Conservation (phyloP, 2,888 invertebrate genomes). For the Lepetodrilus schrolli region DNA sequence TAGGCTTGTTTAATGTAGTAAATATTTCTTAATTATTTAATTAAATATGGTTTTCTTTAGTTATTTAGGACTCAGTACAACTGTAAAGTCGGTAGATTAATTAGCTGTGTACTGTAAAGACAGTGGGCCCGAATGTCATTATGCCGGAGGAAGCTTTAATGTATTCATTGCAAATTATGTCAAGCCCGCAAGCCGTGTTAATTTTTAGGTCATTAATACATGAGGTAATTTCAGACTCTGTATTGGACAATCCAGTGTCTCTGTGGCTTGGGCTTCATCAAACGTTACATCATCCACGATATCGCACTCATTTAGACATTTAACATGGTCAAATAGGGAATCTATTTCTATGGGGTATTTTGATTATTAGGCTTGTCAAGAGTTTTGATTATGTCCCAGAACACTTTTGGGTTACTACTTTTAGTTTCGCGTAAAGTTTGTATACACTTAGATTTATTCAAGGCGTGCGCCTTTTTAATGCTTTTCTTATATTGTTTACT, state of each 20-base stretch:
- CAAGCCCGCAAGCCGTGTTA: too few relatives aligned
- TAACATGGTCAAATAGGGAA: background rate
- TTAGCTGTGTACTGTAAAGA: too few relatives aligned
- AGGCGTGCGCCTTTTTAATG: background rate
- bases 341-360: background rate
- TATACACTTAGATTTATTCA: background rate
- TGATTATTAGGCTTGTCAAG: background rate
- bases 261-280: background rate
- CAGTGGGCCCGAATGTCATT: too few relatives aligned
- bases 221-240: background rate
- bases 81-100: too few relatives aligned
- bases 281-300: background rate
- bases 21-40: too few relatives aligned
- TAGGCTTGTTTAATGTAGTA: too few relatives aligned
- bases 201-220: too few relatives aligned
- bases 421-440: background rate
- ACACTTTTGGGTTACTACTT: background rate
- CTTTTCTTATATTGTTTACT: background rate
- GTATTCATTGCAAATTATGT: too few relatives aligned
- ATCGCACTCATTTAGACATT: background rate
- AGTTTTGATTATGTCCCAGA: background rate
- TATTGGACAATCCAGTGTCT: background rate
- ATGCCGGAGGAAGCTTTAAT: too few relatives aligned
- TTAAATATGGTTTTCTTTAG: too few relatives aligned
- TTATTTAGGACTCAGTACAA: too few relatives aligned